These are phyloP conservation scores for Pipistrellus pygmaeus DNA, from an alignment of 2,797 vertebrate genomes.

Conservation along the genomic window DNA sequence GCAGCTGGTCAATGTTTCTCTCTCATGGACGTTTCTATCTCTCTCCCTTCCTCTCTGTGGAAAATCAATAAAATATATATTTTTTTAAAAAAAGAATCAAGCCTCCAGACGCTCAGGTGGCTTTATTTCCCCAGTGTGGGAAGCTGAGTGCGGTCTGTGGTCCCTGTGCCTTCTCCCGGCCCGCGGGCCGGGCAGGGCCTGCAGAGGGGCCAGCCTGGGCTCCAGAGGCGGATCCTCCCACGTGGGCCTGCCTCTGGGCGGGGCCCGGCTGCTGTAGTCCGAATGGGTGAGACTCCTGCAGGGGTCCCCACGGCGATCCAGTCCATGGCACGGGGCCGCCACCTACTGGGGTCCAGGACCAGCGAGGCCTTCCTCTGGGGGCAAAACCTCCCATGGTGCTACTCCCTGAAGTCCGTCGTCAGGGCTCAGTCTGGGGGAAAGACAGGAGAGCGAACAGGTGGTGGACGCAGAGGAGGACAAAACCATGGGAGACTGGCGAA, in stretches of 20 bases:
- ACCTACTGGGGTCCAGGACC: background rate
- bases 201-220: background rate
- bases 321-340: background rate
- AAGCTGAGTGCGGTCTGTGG: slow-evolving; percentile 29
- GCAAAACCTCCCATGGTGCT: background rate
- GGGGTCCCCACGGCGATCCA: background rate
- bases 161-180: background rate
- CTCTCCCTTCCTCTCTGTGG: too few species aligned
- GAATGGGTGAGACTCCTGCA: background rate
- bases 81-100: too few species aligned
- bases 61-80: too few species aligned
- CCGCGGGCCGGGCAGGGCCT: background rate
- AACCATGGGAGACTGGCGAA: background rate
- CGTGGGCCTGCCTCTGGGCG: background rate
- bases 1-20: too few species aligned
- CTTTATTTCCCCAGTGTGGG: slow-evolving; percentile 80
- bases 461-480: background rate
- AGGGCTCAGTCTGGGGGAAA: slow-evolving; percentile 60
- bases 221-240: background rate
- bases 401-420: background rate
- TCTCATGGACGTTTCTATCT: too few species aligned
- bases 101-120: background rate
- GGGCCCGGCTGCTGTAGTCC: background rate
- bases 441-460: background rate
- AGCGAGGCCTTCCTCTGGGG: background rate